Evolutionary conservation across 2,888 invertebrate genomes (phyloP).

Genomic region (Hemaris fuciformis): DNA sequence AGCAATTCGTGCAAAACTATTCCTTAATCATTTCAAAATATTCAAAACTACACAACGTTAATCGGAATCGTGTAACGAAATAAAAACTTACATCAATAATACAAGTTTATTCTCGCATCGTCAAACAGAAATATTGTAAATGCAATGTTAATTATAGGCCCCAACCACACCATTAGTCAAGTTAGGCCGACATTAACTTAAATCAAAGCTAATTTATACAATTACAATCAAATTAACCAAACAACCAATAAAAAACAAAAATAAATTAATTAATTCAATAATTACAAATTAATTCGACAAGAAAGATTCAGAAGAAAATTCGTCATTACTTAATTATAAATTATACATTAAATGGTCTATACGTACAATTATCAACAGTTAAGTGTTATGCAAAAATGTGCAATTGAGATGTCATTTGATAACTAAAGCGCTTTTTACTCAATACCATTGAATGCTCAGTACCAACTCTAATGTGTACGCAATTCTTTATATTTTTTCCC

Average conservation of each 20-base stretch:
- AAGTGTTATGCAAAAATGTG: conserved; percentile 76
- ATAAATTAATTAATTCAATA: conserved; percentile 39
- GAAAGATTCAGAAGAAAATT: conserved; percentile 35
- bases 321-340: conserved; percentile 51
- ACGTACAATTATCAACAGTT: conserved; percentile 72
- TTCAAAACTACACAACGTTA: too few relatives aligned
- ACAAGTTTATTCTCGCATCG: conserved; percentile 75
- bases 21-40: too few relatives aligned
- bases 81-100: conserved; percentile 46
- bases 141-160: conserved; percentile 38
- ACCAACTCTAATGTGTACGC: background rate
- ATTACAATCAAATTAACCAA: conserved; percentile 35
- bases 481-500: background rate
- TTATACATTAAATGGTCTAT: conserved; percentile 64
- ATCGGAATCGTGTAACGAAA: conserved; percentile 8
- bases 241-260: conserved; percentile 44
- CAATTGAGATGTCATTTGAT: conserved; percentile 54
- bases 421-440: conserved; percentile 41
- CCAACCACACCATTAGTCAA: conserved; percentile 34
- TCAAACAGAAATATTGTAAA: conserved; percentile 53
- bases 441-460: conserved; percentile 5
- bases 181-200: conserved; percentile 36
- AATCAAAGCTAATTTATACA: conserved; percentile 30
- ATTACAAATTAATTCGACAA: conserved; percentile 27
- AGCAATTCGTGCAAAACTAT: too few relatives aligned